Evolutionary conservation across 2,797 vertebrate genomes (phyloP).

Genomic region (Threskiornis aethiopicus): DNA sequence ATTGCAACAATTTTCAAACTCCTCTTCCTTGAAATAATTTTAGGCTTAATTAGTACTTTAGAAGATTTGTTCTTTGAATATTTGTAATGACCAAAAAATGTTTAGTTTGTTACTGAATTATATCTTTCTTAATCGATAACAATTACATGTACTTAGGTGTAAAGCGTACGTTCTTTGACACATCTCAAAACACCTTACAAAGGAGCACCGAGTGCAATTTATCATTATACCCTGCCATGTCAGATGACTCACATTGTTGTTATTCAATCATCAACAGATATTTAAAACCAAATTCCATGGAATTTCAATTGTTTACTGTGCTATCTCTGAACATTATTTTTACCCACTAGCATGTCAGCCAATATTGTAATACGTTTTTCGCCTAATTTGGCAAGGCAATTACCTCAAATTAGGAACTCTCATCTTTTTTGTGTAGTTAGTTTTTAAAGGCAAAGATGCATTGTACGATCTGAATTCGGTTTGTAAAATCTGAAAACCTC

Average conservation of each 20-base stretch:
- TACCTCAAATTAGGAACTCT: not conserved
- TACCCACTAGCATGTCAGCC: not conserved
- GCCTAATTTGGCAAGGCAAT: not conserved
- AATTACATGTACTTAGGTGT: not conserved
- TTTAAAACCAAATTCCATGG: not conserved
- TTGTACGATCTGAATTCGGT: not conserved
- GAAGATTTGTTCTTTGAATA: not conserved
- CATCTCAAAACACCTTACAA: not conserved
- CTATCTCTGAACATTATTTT: not conserved
- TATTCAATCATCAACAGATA: not conserved
- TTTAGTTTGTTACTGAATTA: not conserved
- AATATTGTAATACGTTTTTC: not conserved
- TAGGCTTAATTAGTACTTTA: not conserved
- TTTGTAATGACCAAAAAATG: not conserved
- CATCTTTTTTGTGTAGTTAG: not conserved
- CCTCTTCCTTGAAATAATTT: not conserved
- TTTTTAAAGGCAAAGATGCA: not conserved
- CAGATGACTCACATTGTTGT: not conserved
- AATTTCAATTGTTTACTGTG: not conserved
- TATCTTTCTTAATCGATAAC: not conserved
- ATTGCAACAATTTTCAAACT: not conserved
- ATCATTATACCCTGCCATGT: not conserved
- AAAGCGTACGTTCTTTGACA: not conserved
- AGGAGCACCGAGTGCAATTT: not conserved
- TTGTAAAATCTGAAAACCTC: not conserved